Base-by-base conservation (phyloP, 1,140 invertebrate genomes). In the Leptinotarsa defecta region DNA sequence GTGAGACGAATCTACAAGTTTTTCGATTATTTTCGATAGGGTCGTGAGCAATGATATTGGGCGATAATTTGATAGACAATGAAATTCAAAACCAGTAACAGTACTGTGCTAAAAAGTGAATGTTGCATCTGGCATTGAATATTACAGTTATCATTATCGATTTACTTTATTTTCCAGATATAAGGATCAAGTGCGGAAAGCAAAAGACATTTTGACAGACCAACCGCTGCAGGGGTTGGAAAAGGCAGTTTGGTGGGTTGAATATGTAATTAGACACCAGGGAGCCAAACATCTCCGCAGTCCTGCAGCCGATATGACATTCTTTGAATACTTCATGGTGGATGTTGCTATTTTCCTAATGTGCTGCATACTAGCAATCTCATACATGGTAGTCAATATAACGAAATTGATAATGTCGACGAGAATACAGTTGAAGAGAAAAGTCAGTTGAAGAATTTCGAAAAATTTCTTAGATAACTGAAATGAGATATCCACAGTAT, bases 161-260 rank as follows among this genome's bases (percentile, higher is more conserved):
- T 13, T 8, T 17, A 3, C 20, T 19, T 69, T 71, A 76, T 65
- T 34, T 71, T 69, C 15, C 48, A 80, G 78, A 22, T 79, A 79
- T 67, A 71, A 77, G 67, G 52, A 68, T 17, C 76, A 76, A 17
- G 69, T 81, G 13, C 48, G 78, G 11, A 64, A 82, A 76, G 61
- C 73, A 19, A 76, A 77, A 43, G 22, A 67, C 24, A 48, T 77
- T 48, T 34, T 65, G 49, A 24, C 87, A 27, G 90, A 91, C 80
- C 85, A 88, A 2, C 89, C 87, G 6, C 77, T 87, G 76, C 76
- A 83, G 27, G 85, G 89, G 0, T 79, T 90, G 64, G 86, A 90
- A 17, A 87, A 86, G 27, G 89, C 89, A 6, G 79, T 91, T 63
- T 91, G 87, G 77, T 92, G 91, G 91, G 88, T 88, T 6, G 90